Evolutionary conservation across 2,888 invertebrate genomes (phyloP), one percentile per base, ranked within the genome.

Genomic region (Dione vanillae): DNA sequence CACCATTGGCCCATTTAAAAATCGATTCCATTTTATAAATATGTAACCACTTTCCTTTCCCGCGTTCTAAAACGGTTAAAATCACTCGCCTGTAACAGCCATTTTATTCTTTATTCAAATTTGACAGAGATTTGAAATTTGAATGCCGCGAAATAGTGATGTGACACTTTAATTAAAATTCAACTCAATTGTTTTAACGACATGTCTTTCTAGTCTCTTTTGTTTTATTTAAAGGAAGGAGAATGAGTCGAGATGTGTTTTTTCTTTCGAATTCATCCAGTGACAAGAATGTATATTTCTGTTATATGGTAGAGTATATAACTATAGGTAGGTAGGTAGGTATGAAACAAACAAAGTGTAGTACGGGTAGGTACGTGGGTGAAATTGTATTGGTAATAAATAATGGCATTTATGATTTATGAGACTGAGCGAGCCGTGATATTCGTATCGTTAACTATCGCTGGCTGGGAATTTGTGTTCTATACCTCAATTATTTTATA

Each of bases 21-120:
- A 93, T 93, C 92, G 92, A 92, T 93, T 92, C 88, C 91, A 90
- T 92, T 92, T 92, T 91, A 92, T 92, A 93, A 92, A 93, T 92
- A 92, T 92, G 91, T 92, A 92, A 92, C 92, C 91, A 86, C 90
- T 92, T 91, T 86, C 85, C 74, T 83, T 86, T 82, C 78, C 71
- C 74, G 74, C 84, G 78, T 72, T 69, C 73, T 74, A 76, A 80
- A 85, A 65, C 51, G 54, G 80, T 75, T 72, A 76, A 77, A 83
- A 71, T 75, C 74, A 49, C 73, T 69, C 52, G 69, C 14, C 54
- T 3, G 16, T 16, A 54, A n/a, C 40, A 52, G 62, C 73, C 52
- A 82, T 77, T 75, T 7, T 74, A 71, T 58, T 64, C 76, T 75
- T 74, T 84, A 79, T 71, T 37, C 3, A 8, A 7, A 2, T 9